Evolutionary conservation across 2,797 vertebrate species (phyloP).

Genomic region (Borostomias antarcticus): DNA sequence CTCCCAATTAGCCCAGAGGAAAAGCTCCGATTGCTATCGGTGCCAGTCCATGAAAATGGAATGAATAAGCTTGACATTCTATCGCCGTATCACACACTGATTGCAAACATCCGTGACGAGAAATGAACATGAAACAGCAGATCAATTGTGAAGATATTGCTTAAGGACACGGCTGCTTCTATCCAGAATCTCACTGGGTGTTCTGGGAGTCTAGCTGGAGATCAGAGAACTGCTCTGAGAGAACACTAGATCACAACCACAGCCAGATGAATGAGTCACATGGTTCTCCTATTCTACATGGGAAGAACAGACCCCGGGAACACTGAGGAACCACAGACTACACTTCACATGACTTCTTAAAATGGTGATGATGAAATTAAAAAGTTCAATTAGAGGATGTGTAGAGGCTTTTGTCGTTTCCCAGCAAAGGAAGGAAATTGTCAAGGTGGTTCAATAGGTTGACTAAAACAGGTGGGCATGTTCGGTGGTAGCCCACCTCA

Average conservation of each 20-base stretch:
- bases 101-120: conserved; percentile 77
- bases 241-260: conserved; percentile 54
- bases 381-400: conserved; percentile 75
- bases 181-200: conserved; percentile 64
- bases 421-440: conserved; percentile 71
- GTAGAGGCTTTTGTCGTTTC: conserved; percentile 75
- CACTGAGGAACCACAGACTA: conserved; percentile 60
- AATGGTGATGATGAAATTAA: conserved; percentile 60
- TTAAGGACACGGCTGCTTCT: conserved; percentile 72
- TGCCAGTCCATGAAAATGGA: conserved; percentile 72
- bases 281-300: conserved; percentile 54
- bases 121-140: conserved; percentile 73
- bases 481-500: conserved; percentile 77
- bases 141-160: conserved; percentile 71
- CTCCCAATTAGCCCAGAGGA: conserved; percentile 78
- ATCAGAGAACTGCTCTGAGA: neutral
- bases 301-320: conserved; percentile 45
- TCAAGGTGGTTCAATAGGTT: conserved; percentile 74
- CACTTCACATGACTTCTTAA: conserved; percentile 70
- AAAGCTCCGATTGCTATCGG: conserved; percentile 73
- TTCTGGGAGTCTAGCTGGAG: conserved; percentile 38
- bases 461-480: conserved; percentile 78
- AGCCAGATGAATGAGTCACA: conserved; percentile 71
- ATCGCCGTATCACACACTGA: conserved; percentile 74
- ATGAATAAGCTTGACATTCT: conserved; percentile 69